Base-by-base conservation (phyloP, 2,888 invertebrate species). In the Pocota personata region DNA sequence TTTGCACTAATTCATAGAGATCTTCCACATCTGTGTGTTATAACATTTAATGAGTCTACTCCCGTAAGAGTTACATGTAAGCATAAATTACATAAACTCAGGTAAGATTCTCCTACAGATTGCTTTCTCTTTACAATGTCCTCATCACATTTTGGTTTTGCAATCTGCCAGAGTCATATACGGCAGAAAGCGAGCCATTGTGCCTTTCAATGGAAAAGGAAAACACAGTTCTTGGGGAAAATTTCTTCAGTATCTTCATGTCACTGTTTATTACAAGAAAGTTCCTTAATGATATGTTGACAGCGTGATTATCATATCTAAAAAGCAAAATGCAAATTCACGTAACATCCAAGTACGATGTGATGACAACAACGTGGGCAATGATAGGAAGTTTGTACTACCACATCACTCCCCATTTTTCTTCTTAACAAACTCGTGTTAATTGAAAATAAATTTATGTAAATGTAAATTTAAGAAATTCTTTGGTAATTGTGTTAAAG, bases 381-480 rank as follows among this genome's bases (percentile, higher is more conserved):
- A 12, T 12, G 62, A 72, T 30, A 46, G 50, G 30, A 21, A 72
- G 7, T 8, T 40, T 32, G n/a, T 2, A 7, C 48, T 14, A 16
- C 21, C 19, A 19, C 66, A 12, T 24, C 37, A 21, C 43, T 35
- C 14, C 7, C 7, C n/a, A 12, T 30, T 40, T 40, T 35, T 32
- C 16, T 35, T 67, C 60, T 62, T 73, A 43, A 48, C 48, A 75
- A 83, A 78, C 52, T 57, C 55, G 64, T 69, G 55, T 69, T 79
- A 84, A 84, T 79, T 84, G 84, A 84, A 84, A 84, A 71, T 79
- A 77, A 75, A 79, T 79, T 79, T 84, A 84, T 84, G 79, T 57
- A 84, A 79, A 83, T 78, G 48, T 46, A 30, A 79, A 71, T 79
- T 83, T 58, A 58, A 27, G 37, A 64, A 75, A 75, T 79, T 75